phyloP scores from a whole-genome alignment of 2,888 invertebrate genomes.

The Carpatolechia fugitivella region DNA sequence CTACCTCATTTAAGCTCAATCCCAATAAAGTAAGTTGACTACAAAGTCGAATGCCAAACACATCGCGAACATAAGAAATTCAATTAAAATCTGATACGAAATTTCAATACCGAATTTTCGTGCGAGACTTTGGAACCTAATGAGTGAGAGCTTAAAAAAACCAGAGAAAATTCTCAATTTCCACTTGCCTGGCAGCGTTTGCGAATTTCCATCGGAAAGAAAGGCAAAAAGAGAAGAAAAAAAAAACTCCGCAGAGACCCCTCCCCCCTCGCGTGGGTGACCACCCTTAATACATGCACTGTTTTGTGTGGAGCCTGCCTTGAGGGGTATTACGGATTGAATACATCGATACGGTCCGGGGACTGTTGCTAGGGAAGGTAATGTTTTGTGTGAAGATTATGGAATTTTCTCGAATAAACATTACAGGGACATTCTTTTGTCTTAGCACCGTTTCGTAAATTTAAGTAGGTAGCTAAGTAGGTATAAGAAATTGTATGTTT shows the following conservation, averaged over 20 bases:
- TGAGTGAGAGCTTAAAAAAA: slow-evolving; percentile 7
- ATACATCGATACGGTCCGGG: not conserved
- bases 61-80: not conserved
- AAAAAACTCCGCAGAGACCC: not conserved
- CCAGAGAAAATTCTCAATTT: slow-evolving; percentile 54
- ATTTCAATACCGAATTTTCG: slow-evolving; percentile 3
- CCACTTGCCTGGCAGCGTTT: slow-evolving; percentile 46
- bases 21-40: too few species aligned
- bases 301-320: not conserved
- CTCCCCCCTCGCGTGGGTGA: slow-evolving; percentile 15
- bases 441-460: too few species aligned
- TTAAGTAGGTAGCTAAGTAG: too few species aligned
- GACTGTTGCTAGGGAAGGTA: not conserved
- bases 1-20: too few species aligned
- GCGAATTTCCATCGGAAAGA: slow-evolving; percentile 69
- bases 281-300: slow-evolving; percentile 10
- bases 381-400: too few species aligned
- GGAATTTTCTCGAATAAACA: too few species aligned
- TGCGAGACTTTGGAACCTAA: slow-evolving; percentile 3
- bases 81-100: slow-evolving; percentile 1
- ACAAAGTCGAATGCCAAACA: too few species aligned
- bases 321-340: not conserved
- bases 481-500: too few species aligned
- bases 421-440: too few species aligned
- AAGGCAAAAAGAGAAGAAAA: slow-evolving; percentile 45